Percentiles rank a stretch among this genome's conserved stretches.
These are phyloP conservation scores for Danaus melanippus DNA, from an alignment of 1,140 invertebrate genomes.

Conservation along the genomic window DNA sequence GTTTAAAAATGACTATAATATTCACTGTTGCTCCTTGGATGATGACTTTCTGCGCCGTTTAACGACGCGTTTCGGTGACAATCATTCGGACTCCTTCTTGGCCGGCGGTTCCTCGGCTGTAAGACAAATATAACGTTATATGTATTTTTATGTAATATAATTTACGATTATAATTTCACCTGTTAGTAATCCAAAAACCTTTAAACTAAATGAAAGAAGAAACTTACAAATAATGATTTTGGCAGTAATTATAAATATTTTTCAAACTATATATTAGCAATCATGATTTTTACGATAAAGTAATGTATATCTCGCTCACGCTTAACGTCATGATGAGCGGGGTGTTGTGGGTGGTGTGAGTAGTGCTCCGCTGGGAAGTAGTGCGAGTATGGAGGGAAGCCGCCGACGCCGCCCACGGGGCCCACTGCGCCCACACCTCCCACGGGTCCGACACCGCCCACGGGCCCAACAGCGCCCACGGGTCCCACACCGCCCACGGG, in stretches of 20 bases:
- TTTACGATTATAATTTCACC: no score
- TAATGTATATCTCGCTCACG: conserved; percentile 26
- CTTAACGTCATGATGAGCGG: conserved; percentile 31
- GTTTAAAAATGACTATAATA: not conserved
- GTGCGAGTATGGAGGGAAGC: conserved; percentile 36
- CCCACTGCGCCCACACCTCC: no score
- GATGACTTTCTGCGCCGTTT: conserved; percentile 61
- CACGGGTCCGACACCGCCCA: no score
- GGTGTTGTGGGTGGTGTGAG: conserved; percentile 22
- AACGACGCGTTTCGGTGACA: conserved; percentile 67
- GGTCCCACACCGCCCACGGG: no score
- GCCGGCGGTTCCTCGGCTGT: conserved; percentile 52
- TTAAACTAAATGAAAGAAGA: no score
- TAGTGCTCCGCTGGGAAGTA: conserved; percentile 38
- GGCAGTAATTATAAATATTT: no score
- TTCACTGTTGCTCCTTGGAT: conserved; percentile 47
- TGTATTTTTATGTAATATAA: not conserved
- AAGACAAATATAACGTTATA: conserved; percentile 11
- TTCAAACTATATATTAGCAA: no score
- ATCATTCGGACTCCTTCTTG: conserved; percentile 68
- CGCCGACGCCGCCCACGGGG: conserved; percentile 10
- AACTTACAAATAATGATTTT: no score
- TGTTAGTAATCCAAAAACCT: no score
- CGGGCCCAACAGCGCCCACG: no score
- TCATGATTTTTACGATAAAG: no score